A percentile compares a stretch with the other conserved stretches of the same genome.
Conservation (phyloP, 2,113 vertebrate species). For the Halichoeres trimaculatus region DNA sequence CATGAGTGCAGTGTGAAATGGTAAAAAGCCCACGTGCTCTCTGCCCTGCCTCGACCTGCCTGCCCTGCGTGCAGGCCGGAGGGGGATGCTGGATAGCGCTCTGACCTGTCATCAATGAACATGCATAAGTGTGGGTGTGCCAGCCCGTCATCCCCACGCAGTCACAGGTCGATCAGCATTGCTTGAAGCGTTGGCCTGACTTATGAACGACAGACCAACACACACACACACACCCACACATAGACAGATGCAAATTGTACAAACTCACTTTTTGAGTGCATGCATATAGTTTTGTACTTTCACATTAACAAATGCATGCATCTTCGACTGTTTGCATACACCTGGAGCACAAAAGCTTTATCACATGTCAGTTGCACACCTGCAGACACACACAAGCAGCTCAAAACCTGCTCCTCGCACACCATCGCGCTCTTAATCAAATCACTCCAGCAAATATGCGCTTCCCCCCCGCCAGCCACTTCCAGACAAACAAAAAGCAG, state of each 20-base stretch:
- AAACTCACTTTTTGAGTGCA: background rate
- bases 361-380: slow-evolving; percentile 16
- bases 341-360: background rate
- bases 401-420: slow-evolving; percentile 47
- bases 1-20: slow-evolving; percentile 44
- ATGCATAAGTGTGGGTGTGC: slow-evolving; percentile 15
- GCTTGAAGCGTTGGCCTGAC: slow-evolving; percentile 23
- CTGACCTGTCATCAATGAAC: slow-evolving; percentile 57
- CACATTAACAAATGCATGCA: background rate
- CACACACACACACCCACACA: background rate
- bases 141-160: background rate
- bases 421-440: slow-evolving; percentile 53
- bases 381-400: background rate
- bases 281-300: background rate
- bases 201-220: background rate
- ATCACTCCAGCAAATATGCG: slow-evolving; percentile 44
- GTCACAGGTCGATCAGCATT: slow-evolving; percentile 39
- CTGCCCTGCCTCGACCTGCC: slow-evolving; percentile 25
- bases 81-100: slow-evolving; percentile 56
- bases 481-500: slow-evolving; percentile 51
- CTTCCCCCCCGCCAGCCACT: slow-evolving; percentile 26
- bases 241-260: background rate
- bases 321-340: background rate
- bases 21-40: slow-evolving; percentile 49
- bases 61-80: slow-evolving; percentile 14